Evolutionary conservation across 2,888 invertebrate species (phyloP).

Genomic region (Eupithecia tripunctaria): DNA sequence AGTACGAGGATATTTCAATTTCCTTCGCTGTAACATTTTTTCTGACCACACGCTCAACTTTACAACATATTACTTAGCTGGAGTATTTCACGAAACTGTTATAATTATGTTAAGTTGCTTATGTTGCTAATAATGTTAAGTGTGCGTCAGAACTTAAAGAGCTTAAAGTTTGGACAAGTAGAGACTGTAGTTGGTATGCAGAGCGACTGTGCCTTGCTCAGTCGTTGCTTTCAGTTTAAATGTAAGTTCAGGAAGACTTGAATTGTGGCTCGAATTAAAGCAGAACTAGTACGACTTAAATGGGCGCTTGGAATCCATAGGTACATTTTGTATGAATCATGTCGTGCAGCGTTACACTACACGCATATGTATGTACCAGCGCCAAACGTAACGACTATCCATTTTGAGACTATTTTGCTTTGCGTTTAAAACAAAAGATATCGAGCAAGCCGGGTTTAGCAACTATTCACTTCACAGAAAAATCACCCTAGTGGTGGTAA

Average conservation of each 20-base stretch:
- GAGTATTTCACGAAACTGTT: constrained; percentile 16
- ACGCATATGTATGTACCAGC: no score
- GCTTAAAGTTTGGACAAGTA: constrained; percentile 25
- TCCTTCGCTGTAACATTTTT: constrained; percentile 33
- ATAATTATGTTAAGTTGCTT: constrained; percentile 25
- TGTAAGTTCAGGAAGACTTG: constrained; percentile 18
- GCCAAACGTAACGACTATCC: no score
- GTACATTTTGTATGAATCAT: background rate
- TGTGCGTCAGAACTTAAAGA: constrained; percentile 28
- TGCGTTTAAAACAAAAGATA: no score
- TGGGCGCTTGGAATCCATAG: background rate
- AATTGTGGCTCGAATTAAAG: constrained; percentile 12
- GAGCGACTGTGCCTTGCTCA: constrained; percentile 11
- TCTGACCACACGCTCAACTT: constrained; percentile 14
- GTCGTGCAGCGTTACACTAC: background rate
- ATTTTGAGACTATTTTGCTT: no score
- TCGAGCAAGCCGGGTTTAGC: no score
- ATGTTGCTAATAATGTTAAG: constrained; percentile 32
- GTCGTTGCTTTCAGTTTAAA: constrained; percentile 13
- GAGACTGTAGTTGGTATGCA: constrained; percentile 26
- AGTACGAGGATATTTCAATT: constrained; percentile 47
- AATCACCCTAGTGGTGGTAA: no score
- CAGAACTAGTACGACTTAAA: background rate
- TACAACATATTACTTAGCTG: constrained; percentile 14
- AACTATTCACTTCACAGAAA: no score